Base-by-base conservation (phyloP, 2,113 vertebrate species). In the Lipotes vexillifer region DNA sequence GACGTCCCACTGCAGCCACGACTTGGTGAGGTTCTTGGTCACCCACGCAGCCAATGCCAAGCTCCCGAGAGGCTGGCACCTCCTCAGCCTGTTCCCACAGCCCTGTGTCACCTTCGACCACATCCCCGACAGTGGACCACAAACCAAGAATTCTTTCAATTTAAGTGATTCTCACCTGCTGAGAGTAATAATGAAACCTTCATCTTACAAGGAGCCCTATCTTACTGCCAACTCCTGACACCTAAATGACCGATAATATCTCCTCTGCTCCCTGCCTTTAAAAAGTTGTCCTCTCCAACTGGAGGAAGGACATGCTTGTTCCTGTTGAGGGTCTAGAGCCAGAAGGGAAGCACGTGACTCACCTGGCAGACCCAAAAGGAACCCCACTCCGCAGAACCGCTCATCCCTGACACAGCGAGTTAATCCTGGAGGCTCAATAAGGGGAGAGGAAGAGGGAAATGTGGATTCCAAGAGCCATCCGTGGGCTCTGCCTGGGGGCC, bases 121-220 rank as follows among this genome's bases (percentile, higher is more conserved):
- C 20, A 92, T 88, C 96, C 94, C n/a, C 94, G 93, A 97, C 84
- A 97, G 82, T 74, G 74, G 96, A 97, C 78, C 90, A 86, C 95
- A 98, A 98, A 98, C 85, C 93, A 97, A 89, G 97, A 97, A 82
- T 93, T 98, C 93, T 88, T 94, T 96, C 97, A 96, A 98, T 96
- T 44, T 88, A 97, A 97, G 85, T 91, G 95, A 97, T 90, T 96
- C 95, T 88, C 90, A 93, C 94, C 97, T 98, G 93, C 97, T 94
- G 95, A 78, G 97, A 98, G 88, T 88, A 98, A 94, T 92, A 97
- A 98, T 61, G 85, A 98, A 97, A 91, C 93, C 97, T 96, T 97
- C 93, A 92, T 96, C 97, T 95, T 97, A 95, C 91, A 96, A 97
- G 96, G 94, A 97, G 96, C 89, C 87, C 84, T 89, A 85, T 84